Conservation (phyloP, 2,888 invertebrate species). For the Synanthedon vespiformis region DNA sequence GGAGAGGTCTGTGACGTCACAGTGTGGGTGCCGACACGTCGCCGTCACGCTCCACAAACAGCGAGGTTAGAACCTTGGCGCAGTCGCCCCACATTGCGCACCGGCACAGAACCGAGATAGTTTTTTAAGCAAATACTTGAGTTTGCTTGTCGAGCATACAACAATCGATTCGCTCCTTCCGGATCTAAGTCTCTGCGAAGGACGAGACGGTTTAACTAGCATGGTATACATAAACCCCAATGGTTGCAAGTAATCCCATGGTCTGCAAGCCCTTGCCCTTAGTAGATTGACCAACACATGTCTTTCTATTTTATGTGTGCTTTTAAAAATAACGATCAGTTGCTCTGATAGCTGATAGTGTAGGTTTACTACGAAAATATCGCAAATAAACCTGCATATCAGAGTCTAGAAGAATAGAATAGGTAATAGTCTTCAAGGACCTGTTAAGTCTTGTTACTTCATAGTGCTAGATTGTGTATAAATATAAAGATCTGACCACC, state of each 20-base stretch:
- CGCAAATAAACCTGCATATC: too few relatives aligned
- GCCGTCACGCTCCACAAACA: conserved; percentile 69
- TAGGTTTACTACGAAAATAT: too few relatives aligned
- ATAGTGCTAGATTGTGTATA: too few relatives aligned
- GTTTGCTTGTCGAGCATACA: conserved; percentile 22
- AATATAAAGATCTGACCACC: too few relatives aligned
- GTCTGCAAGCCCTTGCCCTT: too few relatives aligned
- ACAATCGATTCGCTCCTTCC: conserved; percentile 22
- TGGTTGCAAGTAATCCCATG: background rate
- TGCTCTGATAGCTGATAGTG: too few relatives aligned
- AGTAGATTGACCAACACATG: too few relatives aligned
- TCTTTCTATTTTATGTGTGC: too few relatives aligned
- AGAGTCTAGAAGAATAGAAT: too few relatives aligned
- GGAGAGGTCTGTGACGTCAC: conserved; percentile 42
- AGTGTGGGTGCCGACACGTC: conserved; percentile 65
- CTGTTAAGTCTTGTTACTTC: too few relatives aligned
- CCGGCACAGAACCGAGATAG: conserved; percentile 41
- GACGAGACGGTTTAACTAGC: conserved; percentile 8
- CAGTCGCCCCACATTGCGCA: conserved; percentile 60
- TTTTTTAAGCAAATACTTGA: conserved; percentile 47
- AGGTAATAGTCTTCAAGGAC: too few relatives aligned
- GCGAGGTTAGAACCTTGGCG: conserved; percentile 66
- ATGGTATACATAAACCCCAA: conserved; percentile 2
- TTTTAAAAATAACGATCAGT: too few relatives aligned
- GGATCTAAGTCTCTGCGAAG: conserved; percentile 8